Percentiles rank a stretch among this genome's conserved stretches.
Evolutionary conservation across 1,140 invertebrate species (phyloP).

Genomic region (Philopotamus ludificatus): DNA sequence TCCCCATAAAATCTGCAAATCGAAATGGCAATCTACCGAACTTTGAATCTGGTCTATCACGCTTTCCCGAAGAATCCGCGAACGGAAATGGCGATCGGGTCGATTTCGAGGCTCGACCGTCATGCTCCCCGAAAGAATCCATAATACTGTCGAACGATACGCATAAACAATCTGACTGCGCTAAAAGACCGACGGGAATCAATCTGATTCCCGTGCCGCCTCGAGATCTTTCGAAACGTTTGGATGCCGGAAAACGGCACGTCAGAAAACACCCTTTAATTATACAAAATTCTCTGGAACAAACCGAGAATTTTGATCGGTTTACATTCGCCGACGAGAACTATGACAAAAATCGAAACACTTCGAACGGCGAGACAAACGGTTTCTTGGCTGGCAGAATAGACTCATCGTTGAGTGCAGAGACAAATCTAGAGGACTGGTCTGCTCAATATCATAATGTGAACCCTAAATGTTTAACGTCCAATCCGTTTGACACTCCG

Average conservation of each 20-base stretch:
- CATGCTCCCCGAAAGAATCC: not conserved
- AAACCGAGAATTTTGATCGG: not conserved
- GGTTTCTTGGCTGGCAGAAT: not conserved
- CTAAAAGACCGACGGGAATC: no score
- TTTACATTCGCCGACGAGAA: not conserved
- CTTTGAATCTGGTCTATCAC: not conserved
- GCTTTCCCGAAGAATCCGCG: not conserved
- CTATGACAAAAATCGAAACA: not conserved
- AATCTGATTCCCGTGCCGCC: slow-evolving; percentile 83
- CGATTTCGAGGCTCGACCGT: not conserved
- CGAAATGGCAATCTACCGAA: not conserved
- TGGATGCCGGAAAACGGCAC: slow-evolving; percentile 70
- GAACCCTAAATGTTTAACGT: not conserved
- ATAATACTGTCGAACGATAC: not conserved
- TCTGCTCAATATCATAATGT: not conserved
- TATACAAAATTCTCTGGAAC: slow-evolving; percentile 56
- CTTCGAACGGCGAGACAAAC: not conserved
- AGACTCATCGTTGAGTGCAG: not conserved
- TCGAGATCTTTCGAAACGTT: slow-evolving; percentile 70
- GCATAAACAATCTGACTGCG: slow-evolving; percentile 40
- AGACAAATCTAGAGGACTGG: not conserved
- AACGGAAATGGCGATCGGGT: not conserved
- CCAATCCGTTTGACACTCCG: slow-evolving; percentile 34
- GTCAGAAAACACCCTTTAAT: slow-evolving; percentile 87
- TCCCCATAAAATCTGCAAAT: not conserved